These are phyloP conservation scores for Phrynosoma platyrhinos DNA, from an alignment of 2,113 vertebrate genomes.

Conservation along the genomic window DNA sequence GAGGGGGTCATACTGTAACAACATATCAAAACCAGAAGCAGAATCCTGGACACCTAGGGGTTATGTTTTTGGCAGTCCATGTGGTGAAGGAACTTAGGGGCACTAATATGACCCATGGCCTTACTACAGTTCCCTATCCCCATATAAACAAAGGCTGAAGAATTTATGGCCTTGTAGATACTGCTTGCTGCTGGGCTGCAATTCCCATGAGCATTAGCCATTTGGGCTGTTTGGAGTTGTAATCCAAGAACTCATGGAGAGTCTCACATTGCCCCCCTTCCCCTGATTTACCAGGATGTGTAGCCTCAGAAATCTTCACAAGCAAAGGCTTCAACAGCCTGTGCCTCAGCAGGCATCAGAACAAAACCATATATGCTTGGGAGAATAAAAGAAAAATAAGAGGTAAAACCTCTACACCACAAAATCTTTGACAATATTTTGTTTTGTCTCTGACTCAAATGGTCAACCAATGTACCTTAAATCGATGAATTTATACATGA, in stretches of 20 bases:
- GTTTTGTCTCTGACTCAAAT: neutral
- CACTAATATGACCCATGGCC: too few species aligned
- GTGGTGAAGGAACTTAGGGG: too few species aligned
- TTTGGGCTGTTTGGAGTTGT: neutral
- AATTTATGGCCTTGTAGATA: too few species aligned
- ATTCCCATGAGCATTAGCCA: neutral
- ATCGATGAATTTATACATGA: conserved; percentile 5
- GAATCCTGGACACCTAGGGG: too few species aligned
- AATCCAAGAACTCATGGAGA: neutral
- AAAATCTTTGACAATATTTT: neutral
- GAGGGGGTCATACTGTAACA: too few species aligned
- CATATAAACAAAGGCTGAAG: too few species aligned
- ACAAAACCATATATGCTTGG: neutral
- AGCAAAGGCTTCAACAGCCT: neutral
- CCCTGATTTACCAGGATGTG: neutral
- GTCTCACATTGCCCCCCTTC: neutral
- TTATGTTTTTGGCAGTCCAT: too few species aligned
- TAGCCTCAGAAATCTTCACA: neutral
- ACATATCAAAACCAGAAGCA: too few species aligned
- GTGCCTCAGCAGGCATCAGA: neutral
- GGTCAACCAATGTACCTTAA: neutral
- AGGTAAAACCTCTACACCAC: neutral
- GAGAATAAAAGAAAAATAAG: neutral
- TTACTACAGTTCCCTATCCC: too few species aligned
- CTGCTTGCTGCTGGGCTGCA: neutral